Percentiles rank a stretch among this genome's conserved stretches.
phyloP scores from a whole-genome alignment of 1,140 invertebrate genomes.

The Melanaphis sacchari region DNA sequence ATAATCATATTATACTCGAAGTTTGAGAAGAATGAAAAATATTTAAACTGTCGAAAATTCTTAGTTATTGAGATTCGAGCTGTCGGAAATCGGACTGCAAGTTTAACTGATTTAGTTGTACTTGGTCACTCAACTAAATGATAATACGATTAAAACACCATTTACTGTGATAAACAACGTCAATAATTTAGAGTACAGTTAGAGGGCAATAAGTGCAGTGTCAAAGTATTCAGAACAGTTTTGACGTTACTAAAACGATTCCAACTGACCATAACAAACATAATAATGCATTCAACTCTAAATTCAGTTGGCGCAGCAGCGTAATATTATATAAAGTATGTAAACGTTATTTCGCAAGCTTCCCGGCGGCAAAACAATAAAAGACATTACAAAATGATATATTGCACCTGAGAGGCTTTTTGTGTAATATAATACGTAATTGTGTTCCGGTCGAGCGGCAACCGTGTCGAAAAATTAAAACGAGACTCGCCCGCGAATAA shows the following conservation, averaged over 20 bases:
- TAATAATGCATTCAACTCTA: not conserved
- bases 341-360: constrained; percentile 11
- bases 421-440: not conserved
- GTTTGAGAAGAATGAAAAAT: not conserved
- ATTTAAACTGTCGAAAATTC: not conserved
- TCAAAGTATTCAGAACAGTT: not conserved
- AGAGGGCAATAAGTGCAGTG: not conserved
- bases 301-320: not conserved
- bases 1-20: not conserved
- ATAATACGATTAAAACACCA: not conserved
- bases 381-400: constrained; percentile 23
- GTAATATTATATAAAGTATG: constrained; percentile 4
- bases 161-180: not conserved
- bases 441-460: not conserved
- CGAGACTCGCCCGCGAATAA: not conserved
- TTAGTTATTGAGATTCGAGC: not conserved
- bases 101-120: not conserved
- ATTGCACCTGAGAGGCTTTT: constrained; percentile 17
- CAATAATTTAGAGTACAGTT: not conserved
- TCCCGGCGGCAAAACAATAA: constrained; percentile 18
- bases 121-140: not conserved
- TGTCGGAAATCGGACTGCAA: not conserved
- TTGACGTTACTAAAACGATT: not conserved
- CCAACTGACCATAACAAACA: constrained; percentile 14
- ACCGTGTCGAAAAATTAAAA: constrained; percentile 29